Conservation (phyloP, 2,888 invertebrate species). For the Phanerotoma sp. region DNA sequence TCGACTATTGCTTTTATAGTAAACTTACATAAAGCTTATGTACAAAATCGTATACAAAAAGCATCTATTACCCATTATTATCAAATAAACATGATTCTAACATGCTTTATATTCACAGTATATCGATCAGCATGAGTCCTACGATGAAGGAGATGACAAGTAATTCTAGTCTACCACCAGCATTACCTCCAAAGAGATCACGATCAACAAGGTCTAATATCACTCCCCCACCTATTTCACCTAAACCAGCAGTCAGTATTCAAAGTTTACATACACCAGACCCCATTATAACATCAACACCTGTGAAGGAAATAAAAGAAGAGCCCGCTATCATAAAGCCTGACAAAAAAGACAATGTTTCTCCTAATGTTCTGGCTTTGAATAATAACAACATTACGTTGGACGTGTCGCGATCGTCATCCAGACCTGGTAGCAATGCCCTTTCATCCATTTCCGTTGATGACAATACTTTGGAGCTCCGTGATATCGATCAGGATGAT, state of each 20-base stretch:
- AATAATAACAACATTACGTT: slow-evolving; percentile 28
- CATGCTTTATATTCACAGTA: slow-evolving; percentile 36
- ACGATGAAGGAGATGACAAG: slow-evolving; percentile 46
- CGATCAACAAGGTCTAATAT: slow-evolving; percentile 54
- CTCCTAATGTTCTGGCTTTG: slow-evolving; percentile 24
- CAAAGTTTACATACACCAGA: slow-evolving; percentile 51
- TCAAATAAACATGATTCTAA: background rate
- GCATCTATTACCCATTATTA: background rate
- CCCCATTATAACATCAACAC: slow-evolving; percentile 47
- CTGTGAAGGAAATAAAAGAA: slow-evolving; percentile 41
- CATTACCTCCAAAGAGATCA: slow-evolving; percentile 65
- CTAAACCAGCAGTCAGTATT: slow-evolving; percentile 56
- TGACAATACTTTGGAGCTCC: slow-evolving; percentile 44
- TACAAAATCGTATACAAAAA: slow-evolving; percentile 1
- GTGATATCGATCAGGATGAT: slow-evolving; percentile 37
- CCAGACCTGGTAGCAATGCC: slow-evolving; percentile 51
- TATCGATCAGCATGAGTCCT: slow-evolving; percentile 48
- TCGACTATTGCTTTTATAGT: too few species aligned
- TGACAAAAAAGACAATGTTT: slow-evolving; percentile 44
- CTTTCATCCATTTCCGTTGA: slow-evolving; percentile 51
- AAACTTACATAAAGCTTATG: slow-evolving; percentile 5
- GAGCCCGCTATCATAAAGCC: slow-evolving; percentile 33
- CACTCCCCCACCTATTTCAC: slow-evolving; percentile 50
- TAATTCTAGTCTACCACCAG: slow-evolving; percentile 61
- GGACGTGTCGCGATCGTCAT: slow-evolving; percentile 43